These are phyloP conservation scores for Allobates femoralis DNA, from an alignment of 2,797 vertebrate genomes.

Conservation along the genomic window DNA sequence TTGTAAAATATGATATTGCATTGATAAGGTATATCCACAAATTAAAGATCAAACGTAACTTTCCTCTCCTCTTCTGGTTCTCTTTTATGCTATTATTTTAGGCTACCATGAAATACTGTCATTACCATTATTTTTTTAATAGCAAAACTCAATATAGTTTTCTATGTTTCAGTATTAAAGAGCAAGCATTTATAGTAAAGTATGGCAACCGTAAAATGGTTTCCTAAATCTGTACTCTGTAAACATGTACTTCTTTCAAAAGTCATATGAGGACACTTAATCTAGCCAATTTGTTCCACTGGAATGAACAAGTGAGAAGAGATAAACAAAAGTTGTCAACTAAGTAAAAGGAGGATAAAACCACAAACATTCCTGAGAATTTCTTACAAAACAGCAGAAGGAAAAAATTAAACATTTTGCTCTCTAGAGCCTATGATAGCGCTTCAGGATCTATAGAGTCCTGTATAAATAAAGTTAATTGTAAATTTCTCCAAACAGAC, in stretches of 20 bases:
- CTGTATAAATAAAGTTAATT: neutral
- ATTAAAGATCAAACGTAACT: no score
- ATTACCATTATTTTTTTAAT: neutral
- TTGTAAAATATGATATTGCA: no score
- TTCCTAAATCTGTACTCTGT: neutral
- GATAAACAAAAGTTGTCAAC: slow-evolving; percentile 14
- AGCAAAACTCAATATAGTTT: neutral
- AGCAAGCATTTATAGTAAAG: neutral
- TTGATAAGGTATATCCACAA: no score
- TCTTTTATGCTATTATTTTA: no score
- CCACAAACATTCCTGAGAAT: neutral
- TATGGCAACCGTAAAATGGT: neutral
- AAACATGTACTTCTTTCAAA: slow-evolving; percentile 10
- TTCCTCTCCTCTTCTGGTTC: no score
- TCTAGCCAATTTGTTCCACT: slow-evolving; percentile 37
- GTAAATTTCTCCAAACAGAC: no score
- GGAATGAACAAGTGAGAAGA: slow-evolving; percentile 32
- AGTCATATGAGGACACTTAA: slow-evolving; percentile 33
- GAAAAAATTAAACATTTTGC: neutral
- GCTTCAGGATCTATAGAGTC: neutral
- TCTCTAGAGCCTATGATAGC: neutral
- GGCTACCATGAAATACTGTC: no score
- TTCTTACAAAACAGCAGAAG: neutral
- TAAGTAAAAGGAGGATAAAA: slow-evolving; percentile 14
- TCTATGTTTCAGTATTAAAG: neutral